Conservation (phyloP, 1,140 invertebrate genomes). For the Drosophila nigrodunni region DNA sequence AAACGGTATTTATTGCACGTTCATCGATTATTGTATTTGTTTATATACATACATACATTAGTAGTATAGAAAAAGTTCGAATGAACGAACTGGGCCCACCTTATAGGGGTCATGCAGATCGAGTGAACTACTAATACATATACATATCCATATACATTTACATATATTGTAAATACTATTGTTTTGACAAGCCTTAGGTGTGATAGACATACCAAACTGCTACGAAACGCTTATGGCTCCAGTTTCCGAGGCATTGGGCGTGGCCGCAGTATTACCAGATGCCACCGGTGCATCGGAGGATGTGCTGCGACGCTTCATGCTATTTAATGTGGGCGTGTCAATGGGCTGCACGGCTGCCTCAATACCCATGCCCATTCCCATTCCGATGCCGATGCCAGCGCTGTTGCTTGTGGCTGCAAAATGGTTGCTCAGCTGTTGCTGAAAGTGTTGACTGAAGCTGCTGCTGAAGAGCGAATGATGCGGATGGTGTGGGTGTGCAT, state of each 20-base stretch:
- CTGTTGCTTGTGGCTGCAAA: conserved; percentile 32
- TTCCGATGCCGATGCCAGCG: not conserved
- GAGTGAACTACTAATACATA: not conserved
- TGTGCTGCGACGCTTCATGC: conserved; percentile 46
- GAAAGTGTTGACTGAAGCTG: conserved; percentile 71
- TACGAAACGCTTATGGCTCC: conserved; percentile 82
- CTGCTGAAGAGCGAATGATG: conserved; percentile 58
- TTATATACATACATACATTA: not conserved
- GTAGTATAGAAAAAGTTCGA: too few species aligned
- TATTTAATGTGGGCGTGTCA: conserved; percentile 33
- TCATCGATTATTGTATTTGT: conserved; percentile 20
- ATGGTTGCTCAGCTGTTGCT: conserved; percentile 68
- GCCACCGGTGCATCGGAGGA: conserved; percentile 44
- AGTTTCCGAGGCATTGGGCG: conserved; percentile 62
- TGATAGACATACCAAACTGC: conserved; percentile 26
- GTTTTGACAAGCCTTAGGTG: too few species aligned
- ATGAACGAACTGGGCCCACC: too few species aligned
- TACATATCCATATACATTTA: not conserved
- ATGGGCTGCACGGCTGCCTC: conserved; percentile 26
- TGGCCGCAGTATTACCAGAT: conserved; percentile 23
- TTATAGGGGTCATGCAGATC: too few species aligned
- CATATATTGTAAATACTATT: not conserved
- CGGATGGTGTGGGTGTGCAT: conserved; percentile 30
- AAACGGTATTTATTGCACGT: conserved; percentile 51
- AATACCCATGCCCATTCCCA: not conserved